Evolutionary conservation across 2,113 vertebrate genomes (phyloP), one percentile per base, ranked within the genome.

Genomic region (Brachionichthys hirsutus): DNA sequence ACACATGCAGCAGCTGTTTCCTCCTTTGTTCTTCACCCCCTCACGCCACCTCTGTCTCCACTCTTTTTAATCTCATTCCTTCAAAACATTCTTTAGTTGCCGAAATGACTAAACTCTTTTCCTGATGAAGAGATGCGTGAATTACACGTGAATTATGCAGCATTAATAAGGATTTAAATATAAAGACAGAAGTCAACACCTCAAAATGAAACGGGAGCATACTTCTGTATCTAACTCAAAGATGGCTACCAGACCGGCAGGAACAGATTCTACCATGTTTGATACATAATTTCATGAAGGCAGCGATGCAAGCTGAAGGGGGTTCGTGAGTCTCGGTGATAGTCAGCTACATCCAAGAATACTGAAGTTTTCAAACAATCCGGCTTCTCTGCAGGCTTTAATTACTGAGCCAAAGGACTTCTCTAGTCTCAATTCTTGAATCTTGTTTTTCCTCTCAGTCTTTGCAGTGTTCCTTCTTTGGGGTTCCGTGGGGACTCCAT

Each of bases 321-420:
- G 35, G 22, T 71, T 70, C 66, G 48, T 48, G 52, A 60, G 44
- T 80, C 59, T 60, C 69, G 36, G 60, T 30, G 24, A n/a, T n/a
- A n/a, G n/a, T n/a, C n/a, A n/a, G n/a, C n/a, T n/a, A n/a, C n/a
- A n/a, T n/a, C n/a, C n/a, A n/a, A n/a, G n/a, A 30, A 30, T 6
- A 30, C 24, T 6, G 24, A 30, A 4, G 24, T 73, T 70, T 78
- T 60, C 67, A 17, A 36, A 9, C 53, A 56, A 70, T 60, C 66
- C 57, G 76, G 24, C 24, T 30, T 30, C 24, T 30, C 5, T 30
- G 24, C 24, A 30, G 61, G 40, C 78, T 86, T 82, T 89, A 86
- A 85, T 89, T 78, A 84, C 80, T 9, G 47, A 69, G 77, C 78
- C 74, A 77, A 78, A 77, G 71, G 72, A 77, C 78, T 66, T 61